Evolutionary conservation across 2,797 vertebrate genomes (phyloP).

Genomic region (Centropyge bicolor): DNA sequence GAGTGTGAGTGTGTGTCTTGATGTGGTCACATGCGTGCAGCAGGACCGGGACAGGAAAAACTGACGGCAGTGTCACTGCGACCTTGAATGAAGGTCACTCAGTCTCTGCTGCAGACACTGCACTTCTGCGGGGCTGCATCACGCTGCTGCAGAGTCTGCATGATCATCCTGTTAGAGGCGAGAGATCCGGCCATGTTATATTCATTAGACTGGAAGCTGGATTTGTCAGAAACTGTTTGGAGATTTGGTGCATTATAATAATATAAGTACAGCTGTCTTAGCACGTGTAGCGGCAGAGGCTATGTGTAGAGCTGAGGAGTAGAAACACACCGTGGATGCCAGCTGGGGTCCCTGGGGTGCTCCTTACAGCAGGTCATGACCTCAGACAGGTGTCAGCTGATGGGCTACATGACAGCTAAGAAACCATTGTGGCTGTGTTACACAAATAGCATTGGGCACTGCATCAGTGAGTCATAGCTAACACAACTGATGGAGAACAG

Average conservation of each 20-base stretch:
- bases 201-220: constrained; percentile 6
- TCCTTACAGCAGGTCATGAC: constrained; percentile 79
- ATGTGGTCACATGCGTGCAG: constrained; percentile 43
- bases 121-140: constrained; percentile 84
- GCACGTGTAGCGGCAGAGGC: not conserved
- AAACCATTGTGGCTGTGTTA: constrained; percentile 54
- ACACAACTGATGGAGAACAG: constrained; percentile 42
- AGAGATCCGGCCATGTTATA: constrained; percentile 33
- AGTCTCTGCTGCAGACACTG: constrained; percentile 85
- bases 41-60: constrained; percentile 63
- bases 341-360: constrained; percentile 62
- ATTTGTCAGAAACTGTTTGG: constrained; percentile 19
- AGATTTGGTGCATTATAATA: constrained; percentile 9
- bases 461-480: constrained; percentile 61
- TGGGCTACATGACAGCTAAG: constrained; percentile 63
- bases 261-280: not conserved
- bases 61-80: constrained; percentile 85
- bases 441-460: constrained; percentile 55
- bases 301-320: constrained; percentile 5
- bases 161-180: constrained; percentile 49
- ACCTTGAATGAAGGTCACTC: constrained; percentile 88
- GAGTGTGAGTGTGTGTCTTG: too few relatives aligned
- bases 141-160: constrained; percentile 79
- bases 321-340: constrained; percentile 31
- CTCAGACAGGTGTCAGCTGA: constrained; percentile 83